phyloP scores from a whole-genome alignment of 2,113 vertebrate genomes.

The Tiliqua scincoides region DNA sequence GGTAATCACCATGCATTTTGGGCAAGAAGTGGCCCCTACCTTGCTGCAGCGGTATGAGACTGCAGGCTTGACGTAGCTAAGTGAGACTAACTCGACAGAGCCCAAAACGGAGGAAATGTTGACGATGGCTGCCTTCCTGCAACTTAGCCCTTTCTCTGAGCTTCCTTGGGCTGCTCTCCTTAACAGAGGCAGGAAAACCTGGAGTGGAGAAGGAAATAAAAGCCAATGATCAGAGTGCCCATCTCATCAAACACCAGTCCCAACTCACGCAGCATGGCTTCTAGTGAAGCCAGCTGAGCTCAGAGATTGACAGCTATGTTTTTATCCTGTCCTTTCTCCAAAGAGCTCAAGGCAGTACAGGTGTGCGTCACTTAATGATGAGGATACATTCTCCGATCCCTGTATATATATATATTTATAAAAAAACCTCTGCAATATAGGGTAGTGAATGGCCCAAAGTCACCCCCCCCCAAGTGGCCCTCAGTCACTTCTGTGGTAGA shows the following conservation, averaged over 20 bases:
- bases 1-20: too few relatives aligned
- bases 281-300: not conserved
- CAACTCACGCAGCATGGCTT: not conserved
- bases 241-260: not conserved
- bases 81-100: not conserved
- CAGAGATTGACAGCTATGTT: not conserved
- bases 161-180: slow-evolving; percentile 5
- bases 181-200: slow-evolving; percentile 13
- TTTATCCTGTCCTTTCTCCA: not conserved
- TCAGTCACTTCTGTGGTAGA: not conserved
- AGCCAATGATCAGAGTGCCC: too few relatives aligned
- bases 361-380: too few relatives aligned
- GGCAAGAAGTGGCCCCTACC: not conserved
- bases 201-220: not conserved
- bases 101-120: not conserved
- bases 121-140: slow-evolving; percentile 1
- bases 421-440: not conserved
- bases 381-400: too few relatives aligned
- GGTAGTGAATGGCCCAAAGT: not conserved
- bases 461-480: not conserved
- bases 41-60: slow-evolving; percentile 8
- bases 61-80: not conserved
- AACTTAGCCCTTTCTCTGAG: not conserved
- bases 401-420: too few relatives aligned
- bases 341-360: too few relatives aligned